These are phyloP conservation scores for Ateles fusciceps DNA, from an alignment of 2,797 vertebrate genomes.

Conservation along the genomic window DNA sequence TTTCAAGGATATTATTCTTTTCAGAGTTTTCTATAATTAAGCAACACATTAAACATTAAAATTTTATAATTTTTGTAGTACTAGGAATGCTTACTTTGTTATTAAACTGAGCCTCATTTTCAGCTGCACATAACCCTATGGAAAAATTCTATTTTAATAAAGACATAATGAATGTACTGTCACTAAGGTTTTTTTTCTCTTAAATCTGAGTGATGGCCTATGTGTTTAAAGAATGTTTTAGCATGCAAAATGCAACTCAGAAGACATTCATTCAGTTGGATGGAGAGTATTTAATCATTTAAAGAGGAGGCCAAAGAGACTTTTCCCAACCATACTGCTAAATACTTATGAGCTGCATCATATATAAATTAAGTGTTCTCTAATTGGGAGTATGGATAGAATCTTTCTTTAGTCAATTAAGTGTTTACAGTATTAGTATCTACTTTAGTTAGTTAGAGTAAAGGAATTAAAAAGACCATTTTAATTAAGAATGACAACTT, in stretches of 20 bases:
- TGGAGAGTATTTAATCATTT: constrained; percentile 66
- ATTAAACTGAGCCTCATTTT: constrained; percentile 71
- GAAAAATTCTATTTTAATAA: constrained; percentile 61
- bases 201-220: constrained; percentile 42
- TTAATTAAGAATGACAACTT: constrained; percentile 70
- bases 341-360: constrained; percentile 34
- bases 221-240: constrained; percentile 59
- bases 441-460: constrained; percentile 58
- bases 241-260: constrained; percentile 14
- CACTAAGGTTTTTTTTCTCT: not conserved
- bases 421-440: constrained; percentile 62
- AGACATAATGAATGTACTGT: not conserved
- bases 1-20: constrained; percentile 82
- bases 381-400: constrained; percentile 47
- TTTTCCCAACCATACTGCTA: constrained; percentile 1
- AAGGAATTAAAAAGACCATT: constrained; percentile 60
- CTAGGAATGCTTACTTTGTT: constrained; percentile 73
- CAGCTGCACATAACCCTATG: constrained; percentile 23
- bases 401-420: constrained; percentile 44
- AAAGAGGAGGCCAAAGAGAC: constrained; percentile 65
- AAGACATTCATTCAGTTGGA: constrained; percentile 10
- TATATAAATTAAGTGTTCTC: constrained; percentile 59
- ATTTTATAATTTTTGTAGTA: constrained; percentile 66
- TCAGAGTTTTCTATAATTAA: constrained; percentile 81
- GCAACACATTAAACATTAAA: constrained; percentile 66